Conservation (phyloP, 2,113 vertebrate species). For the Oenanthe melanoleuca region DNA sequence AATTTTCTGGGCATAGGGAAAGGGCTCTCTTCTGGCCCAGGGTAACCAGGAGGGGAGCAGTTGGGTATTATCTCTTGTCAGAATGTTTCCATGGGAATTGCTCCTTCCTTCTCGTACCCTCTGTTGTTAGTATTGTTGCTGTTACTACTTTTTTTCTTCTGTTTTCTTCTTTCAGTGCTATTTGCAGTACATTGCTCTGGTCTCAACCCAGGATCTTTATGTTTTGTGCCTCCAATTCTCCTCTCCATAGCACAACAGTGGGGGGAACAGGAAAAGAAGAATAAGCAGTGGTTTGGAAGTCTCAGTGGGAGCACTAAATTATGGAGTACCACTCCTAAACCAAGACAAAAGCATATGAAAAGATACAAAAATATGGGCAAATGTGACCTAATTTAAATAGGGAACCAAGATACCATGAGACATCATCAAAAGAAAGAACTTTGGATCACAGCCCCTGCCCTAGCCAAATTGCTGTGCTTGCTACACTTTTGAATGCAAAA, state of each 20-base stretch:
- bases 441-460: neutral
- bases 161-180: neutral
- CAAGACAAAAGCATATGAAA: neutral
- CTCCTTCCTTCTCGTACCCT: neutral
- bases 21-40: neutral
- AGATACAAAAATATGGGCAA: neutral
- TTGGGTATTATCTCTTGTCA: neutral
- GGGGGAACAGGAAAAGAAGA: neutral
- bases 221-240: neutral
- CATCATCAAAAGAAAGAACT: neutral
- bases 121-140: neutral
- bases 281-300: neutral
- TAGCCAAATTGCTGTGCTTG: neutral
- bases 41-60: neutral
- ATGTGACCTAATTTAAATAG: neutral
- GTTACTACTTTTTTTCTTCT: neutral
- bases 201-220: neutral
- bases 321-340: neutral
- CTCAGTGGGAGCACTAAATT: neutral
- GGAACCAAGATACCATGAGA: neutral
- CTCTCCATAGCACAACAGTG: accelerated
- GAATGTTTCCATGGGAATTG: neutral
- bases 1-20: neutral
- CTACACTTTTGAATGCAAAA: neutral
- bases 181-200: neutral